Conservation (phyloP, 2,113 vertebrate genomes). For the Epinephelus cyanopodus region DNA sequence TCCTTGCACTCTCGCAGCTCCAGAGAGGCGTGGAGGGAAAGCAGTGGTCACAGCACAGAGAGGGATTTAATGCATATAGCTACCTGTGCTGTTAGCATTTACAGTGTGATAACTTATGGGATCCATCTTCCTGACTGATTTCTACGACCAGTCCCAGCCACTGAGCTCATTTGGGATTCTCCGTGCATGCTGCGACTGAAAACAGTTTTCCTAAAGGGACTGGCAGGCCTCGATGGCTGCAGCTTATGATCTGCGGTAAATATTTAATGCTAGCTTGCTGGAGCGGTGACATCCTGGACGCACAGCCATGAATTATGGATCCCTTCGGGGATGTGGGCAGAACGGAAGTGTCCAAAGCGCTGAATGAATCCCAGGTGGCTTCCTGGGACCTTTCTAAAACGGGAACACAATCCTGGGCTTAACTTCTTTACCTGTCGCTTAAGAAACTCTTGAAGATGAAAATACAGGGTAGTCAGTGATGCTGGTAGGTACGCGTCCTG, state of each 20-base stretch:
- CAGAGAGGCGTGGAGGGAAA: not conserved
- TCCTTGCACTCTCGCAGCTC: not conserved
- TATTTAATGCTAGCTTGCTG: conserved; percentile 81
- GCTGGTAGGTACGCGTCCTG: no score
- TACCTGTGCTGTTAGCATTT: conserved; percentile 45
- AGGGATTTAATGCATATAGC: conserved; percentile 12
- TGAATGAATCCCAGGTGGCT: conserved; percentile 78
- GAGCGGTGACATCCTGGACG: conserved; percentile 78
- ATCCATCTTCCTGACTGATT: conserved; percentile 49
- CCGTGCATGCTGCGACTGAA: conserved; percentile 50
- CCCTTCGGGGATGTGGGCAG: conserved; percentile 60
- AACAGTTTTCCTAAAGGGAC: conserved; percentile 67
- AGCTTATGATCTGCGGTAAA: conserved; percentile 83
- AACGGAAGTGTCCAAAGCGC: conserved; percentile 69
- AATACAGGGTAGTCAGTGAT: not conserved
- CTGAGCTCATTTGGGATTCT: conserved; percentile 74
- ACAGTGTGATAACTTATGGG: conserved; percentile 46
- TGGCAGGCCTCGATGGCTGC: conserved; percentile 63
- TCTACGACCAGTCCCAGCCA: conserved; percentile 40
- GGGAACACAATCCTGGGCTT: conserved; percentile 40
- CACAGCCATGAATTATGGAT: conserved; percentile 84
- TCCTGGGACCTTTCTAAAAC: conserved; percentile 59
- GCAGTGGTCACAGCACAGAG: not conserved
- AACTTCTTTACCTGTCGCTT: conserved; percentile 51
- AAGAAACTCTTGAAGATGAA: conserved; percentile 34